Conservation (phyloP, 92 coral and sea anemone genomes). For the Zoanthus gigantus region DNA sequence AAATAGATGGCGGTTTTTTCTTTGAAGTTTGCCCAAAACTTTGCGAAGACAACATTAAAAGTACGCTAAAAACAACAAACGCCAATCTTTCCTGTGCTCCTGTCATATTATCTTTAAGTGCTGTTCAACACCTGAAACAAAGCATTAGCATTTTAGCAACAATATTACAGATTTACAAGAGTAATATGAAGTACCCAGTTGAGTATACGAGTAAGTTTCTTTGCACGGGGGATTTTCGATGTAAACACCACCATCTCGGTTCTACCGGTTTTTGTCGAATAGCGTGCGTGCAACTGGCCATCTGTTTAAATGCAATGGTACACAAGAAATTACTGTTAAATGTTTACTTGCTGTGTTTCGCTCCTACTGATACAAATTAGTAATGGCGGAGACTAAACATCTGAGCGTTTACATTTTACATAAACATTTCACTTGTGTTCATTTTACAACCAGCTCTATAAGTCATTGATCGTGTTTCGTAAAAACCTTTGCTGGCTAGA, state of each 20-base stretch:
- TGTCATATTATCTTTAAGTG: conserved; percentile 13
- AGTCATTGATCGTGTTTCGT: neutral
- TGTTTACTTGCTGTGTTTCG: neutral
- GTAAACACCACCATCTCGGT: neutral
- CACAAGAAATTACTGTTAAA: neutral
- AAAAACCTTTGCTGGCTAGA: neutral
- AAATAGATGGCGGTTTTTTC: neutral
- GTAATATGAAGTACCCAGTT: neutral
- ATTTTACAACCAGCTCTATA: neutral
- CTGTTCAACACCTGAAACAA: conserved; percentile 4
- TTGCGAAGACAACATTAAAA: neutral
- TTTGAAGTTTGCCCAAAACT: conserved; percentile 9
- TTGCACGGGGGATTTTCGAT: neutral
- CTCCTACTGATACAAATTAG: conserved; percentile 3
- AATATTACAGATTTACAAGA: neutral
- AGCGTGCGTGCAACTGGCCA: conserved; percentile 20
- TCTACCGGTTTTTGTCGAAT: neutral
- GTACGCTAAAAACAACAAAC: neutral
- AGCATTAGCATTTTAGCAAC: neutral
- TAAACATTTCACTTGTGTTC: neutral
- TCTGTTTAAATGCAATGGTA: neutral
- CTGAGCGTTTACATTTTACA: neutral
- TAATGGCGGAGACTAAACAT: neutral
- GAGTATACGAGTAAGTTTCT: neutral
- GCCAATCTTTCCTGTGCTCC: neutral